Percentiles rank a stretch among this genome's conserved stretches.
Evolutionary conservation across 1,140 invertebrate species (phyloP).

Genomic region (Ctenoplectra terminalis): DNA sequence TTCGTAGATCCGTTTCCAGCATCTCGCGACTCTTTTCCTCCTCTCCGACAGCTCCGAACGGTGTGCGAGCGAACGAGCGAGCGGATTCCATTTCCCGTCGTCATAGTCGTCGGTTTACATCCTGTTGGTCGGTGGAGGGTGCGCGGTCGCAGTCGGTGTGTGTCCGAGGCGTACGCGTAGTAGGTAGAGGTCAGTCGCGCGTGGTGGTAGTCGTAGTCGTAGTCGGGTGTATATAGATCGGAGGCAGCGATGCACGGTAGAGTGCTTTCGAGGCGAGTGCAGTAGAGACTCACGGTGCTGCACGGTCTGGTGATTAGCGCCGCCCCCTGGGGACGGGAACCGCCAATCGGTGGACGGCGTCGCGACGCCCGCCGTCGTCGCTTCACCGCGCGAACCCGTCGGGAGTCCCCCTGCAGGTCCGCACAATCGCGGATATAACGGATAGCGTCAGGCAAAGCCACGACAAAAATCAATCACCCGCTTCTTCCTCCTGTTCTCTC

Average conservation of each 20-base stretch:
- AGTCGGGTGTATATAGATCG: constrained; percentile 58
- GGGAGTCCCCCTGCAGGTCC: constrained; percentile 68
- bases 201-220: constrained; percentile 29
- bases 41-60: neutral
- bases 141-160: constrained; percentile 42
- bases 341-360: constrained; percentile 82
- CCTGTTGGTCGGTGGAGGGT: constrained; percentile 60
- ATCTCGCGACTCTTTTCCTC: neutral
- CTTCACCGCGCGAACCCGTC: constrained; percentile 75
- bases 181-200: constrained; percentile 50
- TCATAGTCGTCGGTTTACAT: constrained; percentile 70
- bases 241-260: constrained; percentile 72
- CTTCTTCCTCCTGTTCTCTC: constrained; percentile 67
- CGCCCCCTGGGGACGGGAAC: constrained; percentile 82
- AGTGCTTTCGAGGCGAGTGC: constrained; percentile 79
- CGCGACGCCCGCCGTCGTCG: constrained; percentile 80
- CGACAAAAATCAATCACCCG: constrained; percentile 83
- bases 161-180: constrained; percentile 5
- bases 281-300: constrained; percentile 72
- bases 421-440: constrained; percentile 81
- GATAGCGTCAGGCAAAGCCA: constrained; percentile 82
- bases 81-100: constrained; percentile 68
- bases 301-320: constrained; percentile 83
- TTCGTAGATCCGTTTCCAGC: neutral
- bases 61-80: neutral